A percentile compares a stretch with the other conserved stretches of the same genome.
Evolutionary conservation across 2,113 vertebrate genomes (phyloP).

Genomic region (Morone chrysops): DNA sequence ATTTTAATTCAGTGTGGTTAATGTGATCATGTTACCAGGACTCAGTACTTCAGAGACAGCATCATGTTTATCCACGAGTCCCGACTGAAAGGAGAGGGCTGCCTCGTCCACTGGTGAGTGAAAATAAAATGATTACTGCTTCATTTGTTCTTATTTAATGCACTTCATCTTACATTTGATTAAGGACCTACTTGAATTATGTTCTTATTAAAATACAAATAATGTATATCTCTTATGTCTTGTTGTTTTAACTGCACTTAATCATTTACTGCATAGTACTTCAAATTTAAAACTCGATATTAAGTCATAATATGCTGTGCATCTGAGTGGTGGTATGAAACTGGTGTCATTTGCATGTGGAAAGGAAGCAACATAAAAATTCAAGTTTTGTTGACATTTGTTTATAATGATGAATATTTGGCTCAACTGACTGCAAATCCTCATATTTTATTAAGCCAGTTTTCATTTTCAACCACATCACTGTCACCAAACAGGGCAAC

Average conservation of each 20-base stretch:
- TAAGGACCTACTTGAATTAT: too few relatives aligned
- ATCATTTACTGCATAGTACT: not conserved
- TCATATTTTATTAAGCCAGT: not conserved
- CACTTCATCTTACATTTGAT: not conserved
- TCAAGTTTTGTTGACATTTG: not conserved
- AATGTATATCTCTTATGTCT: not conserved
- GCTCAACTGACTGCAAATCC: not conserved
- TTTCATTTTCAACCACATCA: conserved; percentile 73
- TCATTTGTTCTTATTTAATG: not conserved
- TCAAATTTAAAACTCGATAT: not conserved
- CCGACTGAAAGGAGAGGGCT: conserved; percentile 89
- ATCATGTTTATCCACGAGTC: conserved; percentile 93
- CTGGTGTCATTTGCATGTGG: conserved; percentile 4
- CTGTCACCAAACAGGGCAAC: conserved; percentile 19
- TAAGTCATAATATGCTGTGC: too few relatives aligned
- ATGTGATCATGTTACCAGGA: conserved; percentile 72
- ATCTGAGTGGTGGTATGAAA: not conserved
- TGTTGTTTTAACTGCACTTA: not conserved
- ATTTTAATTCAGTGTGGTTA: not conserved
- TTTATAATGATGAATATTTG: not conserved
- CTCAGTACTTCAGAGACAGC: conserved; percentile 92
- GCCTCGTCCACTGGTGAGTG: conserved; percentile 93
- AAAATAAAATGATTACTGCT: not conserved
- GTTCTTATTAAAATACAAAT: not conserved
- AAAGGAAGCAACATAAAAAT: conserved; percentile 11